Evolutionary conservation across 2,888 invertebrate genomes (phyloP), one percentile per base, ranked within the genome.

Genomic region (Rambutsinella grinnellia): DNA sequence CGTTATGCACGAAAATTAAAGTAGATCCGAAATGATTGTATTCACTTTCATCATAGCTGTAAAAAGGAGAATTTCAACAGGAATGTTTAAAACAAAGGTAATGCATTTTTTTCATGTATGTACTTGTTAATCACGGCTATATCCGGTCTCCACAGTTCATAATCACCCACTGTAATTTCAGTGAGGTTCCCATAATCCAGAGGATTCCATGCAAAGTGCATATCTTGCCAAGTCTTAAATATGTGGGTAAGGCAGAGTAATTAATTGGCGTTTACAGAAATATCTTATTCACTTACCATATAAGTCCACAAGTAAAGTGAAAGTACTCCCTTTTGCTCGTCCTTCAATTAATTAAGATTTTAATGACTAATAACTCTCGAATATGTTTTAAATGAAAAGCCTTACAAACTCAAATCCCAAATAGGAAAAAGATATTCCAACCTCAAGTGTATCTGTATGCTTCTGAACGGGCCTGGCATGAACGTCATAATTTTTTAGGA

Each of bases 131-230:
- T 36, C 0, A 70, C 60, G 2, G 28, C 8, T 0, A 78, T 17
- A 26, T 78, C 78, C 0, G 78, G 78, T 49, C 26, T 49, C 79
- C 79, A 79, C 36, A 79, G 21, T 58, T 79, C 74, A 2, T 26
- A 53, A 0, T 56, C 24, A 10, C 28, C 15, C 54, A 79, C 76
- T 17, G 57, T 44, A 6, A 79, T 19, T n/a, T 69, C 61, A 15
- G 53, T 62, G 0, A 79, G 26, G 56, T 77, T 77, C 17, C 74
- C 66, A 24, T 70, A 79, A 2, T 58, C 26, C 21, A 66, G 21
- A 6, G 79, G 79, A 53, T 79, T 62, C 79, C 79, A 79, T 66
- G 66, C 49, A 2, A 77, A 26, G 15, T 67, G 79, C 19, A 66
- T 44, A 65, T 79, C 79, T 19, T 57, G 10, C 79, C 79, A 79